phyloP scores from a whole-genome alignment of 2,113 vertebrate species.

The Silurus meridionalis region DNA sequence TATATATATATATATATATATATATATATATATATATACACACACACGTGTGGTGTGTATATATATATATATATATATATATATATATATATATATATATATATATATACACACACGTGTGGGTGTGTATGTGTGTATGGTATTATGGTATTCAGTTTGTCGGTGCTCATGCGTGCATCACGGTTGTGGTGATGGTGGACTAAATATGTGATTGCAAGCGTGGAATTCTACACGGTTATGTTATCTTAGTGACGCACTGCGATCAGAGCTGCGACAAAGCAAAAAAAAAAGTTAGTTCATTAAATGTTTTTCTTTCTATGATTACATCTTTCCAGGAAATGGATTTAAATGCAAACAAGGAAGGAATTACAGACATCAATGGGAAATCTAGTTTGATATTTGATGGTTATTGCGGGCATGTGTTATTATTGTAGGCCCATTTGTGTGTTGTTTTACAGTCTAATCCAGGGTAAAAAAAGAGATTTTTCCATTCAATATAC shows the following conservation, averaged over 20 bases:
- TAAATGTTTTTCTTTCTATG: background rate
- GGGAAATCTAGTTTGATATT: too few relatives aligned
- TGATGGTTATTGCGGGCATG: too few relatives aligned
- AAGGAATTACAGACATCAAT: background rate
- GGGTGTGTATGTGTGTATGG: background rate
- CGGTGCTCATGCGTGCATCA: background rate
- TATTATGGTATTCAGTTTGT: slow-evolving; percentile 32
- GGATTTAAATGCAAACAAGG: background rate
- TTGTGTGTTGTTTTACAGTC: too few relatives aligned
- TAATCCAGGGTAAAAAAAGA: too few relatives aligned
- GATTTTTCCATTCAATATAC: too few relatives aligned
- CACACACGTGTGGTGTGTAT: too few relatives aligned
- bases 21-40: too few relatives aligned
- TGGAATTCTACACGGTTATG: background rate
- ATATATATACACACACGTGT: too few relatives aligned
- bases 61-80: too few relatives aligned
- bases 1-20: too few relatives aligned
- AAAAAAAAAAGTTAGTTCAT: background rate
- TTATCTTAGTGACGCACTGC: slow-evolving; percentile 19
- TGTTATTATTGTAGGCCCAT: too few relatives aligned
- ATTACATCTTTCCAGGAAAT: background rate
- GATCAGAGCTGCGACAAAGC: background rate
- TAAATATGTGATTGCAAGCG: slow-evolving; percentile 10
- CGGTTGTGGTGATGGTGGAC: background rate
- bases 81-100: too few relatives aligned